A percentile compares a stretch with the other conserved stretches of the same genome.
Conservation (phyloP, 2,888 invertebrate species). For the Azorinus chamasolen region DNA sequence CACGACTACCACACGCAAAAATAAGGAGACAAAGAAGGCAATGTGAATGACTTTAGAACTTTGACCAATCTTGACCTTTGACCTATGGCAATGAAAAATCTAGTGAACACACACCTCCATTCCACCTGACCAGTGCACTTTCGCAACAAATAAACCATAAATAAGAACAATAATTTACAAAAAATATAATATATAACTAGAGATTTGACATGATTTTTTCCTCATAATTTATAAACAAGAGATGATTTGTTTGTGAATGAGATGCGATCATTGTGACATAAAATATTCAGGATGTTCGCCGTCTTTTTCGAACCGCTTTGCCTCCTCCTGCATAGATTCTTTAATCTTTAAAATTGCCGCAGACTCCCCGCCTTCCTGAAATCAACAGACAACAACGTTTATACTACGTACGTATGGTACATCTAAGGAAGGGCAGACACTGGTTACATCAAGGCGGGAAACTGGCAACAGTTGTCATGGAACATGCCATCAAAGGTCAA, state of each 20-base stretch:
- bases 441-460: conserved; percentile 35
- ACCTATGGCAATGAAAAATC: conserved; percentile 42
- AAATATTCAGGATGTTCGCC: conserved; percentile 80
- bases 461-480: conserved; percentile 7
- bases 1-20: conserved; percentile 24
- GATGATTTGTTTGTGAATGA: conserved; percentile 35
- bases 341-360: conserved; percentile 99
- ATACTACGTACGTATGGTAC: conserved; percentile 41
- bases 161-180: conserved; percentile 71
- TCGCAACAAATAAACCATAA: conserved; percentile 63
- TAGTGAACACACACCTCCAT: conserved; percentile 32
- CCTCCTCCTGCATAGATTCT: conserved; percentile 99
- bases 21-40: conserved; percentile 43
- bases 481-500: conserved; percentile 55
- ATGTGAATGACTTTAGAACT: conserved; percentile 44
- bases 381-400: conserved; percentile 66
- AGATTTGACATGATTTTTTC: conserved; percentile 42
- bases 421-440: conserved; percentile 23
- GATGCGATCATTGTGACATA: conserved; percentile 78
- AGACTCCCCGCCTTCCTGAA: conserved; percentile 93
- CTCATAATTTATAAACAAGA: conserved; percentile 19
- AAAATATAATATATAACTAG: conserved; percentile 52
- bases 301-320: conserved; percentile 91
- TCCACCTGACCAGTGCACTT: conserved; percentile 34
- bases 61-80: conserved; percentile 53